Base-by-base conservation (phyloP, 2,888 invertebrate species). In the Julus scandinavius region DNA sequence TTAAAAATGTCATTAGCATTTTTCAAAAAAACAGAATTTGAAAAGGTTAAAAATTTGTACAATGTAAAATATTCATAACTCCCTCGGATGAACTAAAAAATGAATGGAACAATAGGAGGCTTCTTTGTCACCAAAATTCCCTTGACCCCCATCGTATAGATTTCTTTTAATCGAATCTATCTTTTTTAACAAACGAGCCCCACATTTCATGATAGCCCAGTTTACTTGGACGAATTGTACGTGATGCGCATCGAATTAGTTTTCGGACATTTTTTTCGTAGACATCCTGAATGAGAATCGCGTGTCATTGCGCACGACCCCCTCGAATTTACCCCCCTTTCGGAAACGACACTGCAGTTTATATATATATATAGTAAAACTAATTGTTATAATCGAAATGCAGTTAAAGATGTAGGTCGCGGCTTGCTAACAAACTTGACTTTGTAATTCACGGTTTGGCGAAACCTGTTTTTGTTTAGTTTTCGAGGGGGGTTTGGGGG, bases 181-280 rank as follows among this genome's bases (percentile, higher is more conserved):
- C 63, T 63, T 63, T 63, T 63, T n/a, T n/a, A 54, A 17, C 6
- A 17, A 63, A 63, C 63, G 63, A 63, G 63, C 63, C 63, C 63
- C 7, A 63, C 63, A 63, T 63, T 54, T 63, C 63, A n/a, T n/a
- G 5, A n/a, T 63, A 63, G 63, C 63, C 63, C 63, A 63, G 63
- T 63, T 63, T 63, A 63, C 17, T 63, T n/a, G 63, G 63, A 63
- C n/a, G n/a, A 63, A 63, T n/a, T n/a, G 4, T 63, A 63, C 13
- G 63, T 63, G 63, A 63, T 63, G 63, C 63, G 63, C n/a, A n/a
- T 63, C 63, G 63, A 63, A 63, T 63, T 63, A 63, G 63, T 63
- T 63, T 63, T 63, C 2, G 2, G 17, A 63, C 6, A 63, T 17
- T n/a, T n/a, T 63, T 17, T 63, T 7, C 63, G 63, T 7, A n/a